Evolutionary conservation across 2,888 invertebrate species (phyloP).

Genomic region (Catocala nupta): DNA sequence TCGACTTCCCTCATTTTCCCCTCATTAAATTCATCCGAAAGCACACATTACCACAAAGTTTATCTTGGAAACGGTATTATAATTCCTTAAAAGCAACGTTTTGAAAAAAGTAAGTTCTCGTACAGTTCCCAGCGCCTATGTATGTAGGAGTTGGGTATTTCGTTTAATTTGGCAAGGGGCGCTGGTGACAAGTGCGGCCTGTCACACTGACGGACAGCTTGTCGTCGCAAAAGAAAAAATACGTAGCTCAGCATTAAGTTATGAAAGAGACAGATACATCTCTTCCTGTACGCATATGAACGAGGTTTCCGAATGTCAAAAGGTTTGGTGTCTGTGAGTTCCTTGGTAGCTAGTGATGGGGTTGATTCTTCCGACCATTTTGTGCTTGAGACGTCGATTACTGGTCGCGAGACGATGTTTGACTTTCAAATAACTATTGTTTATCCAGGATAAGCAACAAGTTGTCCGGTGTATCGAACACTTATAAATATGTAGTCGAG

Average conservation of each 20-base stretch:
- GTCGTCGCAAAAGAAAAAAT: slow-evolving; percentile 64
- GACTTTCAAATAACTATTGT: slow-evolving; percentile 79
- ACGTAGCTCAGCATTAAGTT: slow-evolving; percentile 62
- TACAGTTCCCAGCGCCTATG: slow-evolving; percentile 65
- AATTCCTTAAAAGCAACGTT: slow-evolving; percentile 64
- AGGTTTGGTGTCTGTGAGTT: slow-evolving; percentile 61
- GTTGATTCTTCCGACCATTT: slow-evolving; percentile 64
- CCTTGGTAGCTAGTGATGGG: slow-evolving; percentile 65
- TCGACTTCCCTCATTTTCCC: slow-evolving; percentile 69
- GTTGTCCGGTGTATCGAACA: slow-evolving; percentile 65
- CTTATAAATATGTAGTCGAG: slow-evolving; percentile 74
- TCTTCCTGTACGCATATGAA: slow-evolving; percentile 40
- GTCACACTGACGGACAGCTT: slow-evolving; percentile 63
- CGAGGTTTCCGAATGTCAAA: slow-evolving; percentile 59
- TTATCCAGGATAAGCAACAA: slow-evolving; percentile 66
- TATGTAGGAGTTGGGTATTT: slow-evolving; percentile 67
- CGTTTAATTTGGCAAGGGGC: slow-evolving; percentile 76
- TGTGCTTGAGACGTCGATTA: slow-evolving; percentile 79
- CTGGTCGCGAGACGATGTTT: slow-evolving; percentile 66
- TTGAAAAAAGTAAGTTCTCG: slow-evolving; percentile 62
- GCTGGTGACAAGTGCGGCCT: slow-evolving; percentile 71
- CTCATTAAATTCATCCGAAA: slow-evolving; percentile 63
- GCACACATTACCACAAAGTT: slow-evolving; percentile 60
- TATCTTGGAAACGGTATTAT: slow-evolving; percentile 61
- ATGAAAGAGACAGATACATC: slow-evolving; percentile 52